These are phyloP conservation scores for Accipiter cooperii DNA, from an alignment of 2,113 vertebrate genomes.

Conservation along the genomic window DNA sequence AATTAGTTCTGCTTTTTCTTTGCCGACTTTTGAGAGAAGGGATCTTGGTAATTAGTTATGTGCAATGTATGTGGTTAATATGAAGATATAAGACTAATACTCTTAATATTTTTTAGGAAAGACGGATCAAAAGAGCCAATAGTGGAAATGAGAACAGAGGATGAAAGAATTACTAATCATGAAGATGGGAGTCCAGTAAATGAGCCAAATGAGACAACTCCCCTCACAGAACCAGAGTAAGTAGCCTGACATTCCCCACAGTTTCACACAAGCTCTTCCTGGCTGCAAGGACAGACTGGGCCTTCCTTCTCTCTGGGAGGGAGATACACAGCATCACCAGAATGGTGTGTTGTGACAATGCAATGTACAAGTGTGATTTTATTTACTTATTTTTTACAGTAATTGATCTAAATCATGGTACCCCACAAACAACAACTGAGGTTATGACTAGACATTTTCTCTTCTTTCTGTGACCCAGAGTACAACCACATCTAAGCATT, in stretches of 20 bases:
- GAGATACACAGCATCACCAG: neutral
- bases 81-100: neutral
- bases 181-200: slow-evolving; percentile 84
- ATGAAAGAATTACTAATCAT: slow-evolving; percentile 83
- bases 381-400: neutral
- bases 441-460: neutral
- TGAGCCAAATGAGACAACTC: slow-evolving; percentile 89
- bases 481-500: neutral
- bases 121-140: slow-evolving; percentile 89
- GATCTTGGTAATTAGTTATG: neutral
- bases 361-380: neutral
- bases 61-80: neutral
- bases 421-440: rapidly evolving
- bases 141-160: slow-evolving; percentile 86
- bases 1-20: slow-evolving; percentile 29
- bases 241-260: neutral
- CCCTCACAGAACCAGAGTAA: slow-evolving; percentile 86
- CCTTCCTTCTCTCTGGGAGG: neutral
- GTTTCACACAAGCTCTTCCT: neutral
- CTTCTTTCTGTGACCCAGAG: neutral
- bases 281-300: neutral
- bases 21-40: neutral
- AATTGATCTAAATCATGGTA: neutral
- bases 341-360: neutral
- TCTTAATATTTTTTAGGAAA: slow-evolving; percentile 74